A percentile compares a stretch with the other conserved stretches of the same genome.
Conservation (phyloP, 2,888 invertebrate genomes). For the Hirtodrosophila cameraria region DNA sequence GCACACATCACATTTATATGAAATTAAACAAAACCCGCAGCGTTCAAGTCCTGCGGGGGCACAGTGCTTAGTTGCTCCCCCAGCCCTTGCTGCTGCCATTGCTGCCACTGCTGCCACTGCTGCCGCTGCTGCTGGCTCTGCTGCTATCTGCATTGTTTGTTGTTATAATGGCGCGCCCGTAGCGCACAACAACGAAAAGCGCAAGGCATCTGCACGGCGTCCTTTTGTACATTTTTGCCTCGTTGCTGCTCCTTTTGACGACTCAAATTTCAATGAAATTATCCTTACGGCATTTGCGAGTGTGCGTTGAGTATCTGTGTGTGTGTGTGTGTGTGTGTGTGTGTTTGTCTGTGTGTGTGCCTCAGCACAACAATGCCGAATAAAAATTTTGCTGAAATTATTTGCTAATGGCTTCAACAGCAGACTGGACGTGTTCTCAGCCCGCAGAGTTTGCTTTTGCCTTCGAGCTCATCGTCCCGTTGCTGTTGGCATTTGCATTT, state of each 20-base stretch:
- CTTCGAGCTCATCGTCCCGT: conserved; percentile 26
- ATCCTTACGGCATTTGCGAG: conserved; percentile 79
- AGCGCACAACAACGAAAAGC: conserved; percentile 66
- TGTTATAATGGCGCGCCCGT: conserved; percentile 75
- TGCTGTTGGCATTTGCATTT: conserved; percentile 69
- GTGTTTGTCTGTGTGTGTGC: conserved; percentile 29
- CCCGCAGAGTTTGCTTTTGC: conserved; percentile 32
- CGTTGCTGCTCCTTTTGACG: conserved; percentile 66
- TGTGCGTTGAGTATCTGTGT: no score
- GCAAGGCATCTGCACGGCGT: conserved; percentile 72
- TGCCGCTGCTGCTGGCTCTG: conserved; percentile 19
- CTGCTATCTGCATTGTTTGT: conserved; percentile 69
- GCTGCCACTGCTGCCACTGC: conserved; percentile 11
- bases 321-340: conserved; percentile 5
- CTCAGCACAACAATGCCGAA: conserved; percentile 62
- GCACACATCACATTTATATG: conserved; percentile 10
- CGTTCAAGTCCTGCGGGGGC: conserved; percentile 67
- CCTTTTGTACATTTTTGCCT: conserved; percentile 64
- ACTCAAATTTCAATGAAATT: conserved; percentile 82
- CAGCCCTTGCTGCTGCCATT: neutral
- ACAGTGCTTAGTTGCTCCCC: conserved; percentile 2
- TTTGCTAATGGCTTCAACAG: conserved; percentile 74
- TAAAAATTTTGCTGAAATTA: conserved; percentile 76
- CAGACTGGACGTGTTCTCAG: conserved; percentile 25
- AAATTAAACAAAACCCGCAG: conserved; percentile 69